Percentiles rank a stretch among this genome's conserved stretches.
phyloP scores from a whole-genome alignment of 2,797 vertebrate species.

The Malacoraja senta region DNA sequence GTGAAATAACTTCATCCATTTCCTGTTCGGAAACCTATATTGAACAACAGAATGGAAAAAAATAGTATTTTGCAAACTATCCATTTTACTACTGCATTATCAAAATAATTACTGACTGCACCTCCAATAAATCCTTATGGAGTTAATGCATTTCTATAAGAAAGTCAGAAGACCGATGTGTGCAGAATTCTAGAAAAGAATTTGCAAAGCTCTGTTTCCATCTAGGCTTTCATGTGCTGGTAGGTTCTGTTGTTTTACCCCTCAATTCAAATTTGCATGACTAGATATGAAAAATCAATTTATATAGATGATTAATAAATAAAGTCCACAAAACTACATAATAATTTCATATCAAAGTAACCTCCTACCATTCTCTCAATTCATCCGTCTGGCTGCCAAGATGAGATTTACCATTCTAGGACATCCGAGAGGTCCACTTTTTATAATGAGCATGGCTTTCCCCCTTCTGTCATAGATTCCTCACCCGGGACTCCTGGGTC shows the following conservation, averaged over 20 bases:
- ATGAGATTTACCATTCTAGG: too few species aligned
- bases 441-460: too few species aligned
- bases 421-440: too few species aligned
- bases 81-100: background rate
- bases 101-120: background rate
- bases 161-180: background rate
- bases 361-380: background rate
- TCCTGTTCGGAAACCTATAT: conserved; percentile 86
- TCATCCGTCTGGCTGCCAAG: too few species aligned
- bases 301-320: background rate
- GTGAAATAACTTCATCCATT: conserved; percentile 84
- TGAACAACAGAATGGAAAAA: conserved; percentile 43
- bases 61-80: background rate
- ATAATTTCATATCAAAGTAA: background rate
- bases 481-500: too few species aligned
- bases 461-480: too few species aligned
- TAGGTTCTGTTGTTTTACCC: background rate
- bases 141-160: background rate
- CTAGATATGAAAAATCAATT: background rate
- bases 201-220: background rate
- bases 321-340: background rate
- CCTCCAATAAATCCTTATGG: background rate
- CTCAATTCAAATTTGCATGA: background rate
- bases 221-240: background rate
- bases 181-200: background rate